These are phyloP conservation scores for Anarrhichthys ocellatus DNA, from an alignment of 2,113 vertebrate species.

Conservation along the genomic window DNA sequence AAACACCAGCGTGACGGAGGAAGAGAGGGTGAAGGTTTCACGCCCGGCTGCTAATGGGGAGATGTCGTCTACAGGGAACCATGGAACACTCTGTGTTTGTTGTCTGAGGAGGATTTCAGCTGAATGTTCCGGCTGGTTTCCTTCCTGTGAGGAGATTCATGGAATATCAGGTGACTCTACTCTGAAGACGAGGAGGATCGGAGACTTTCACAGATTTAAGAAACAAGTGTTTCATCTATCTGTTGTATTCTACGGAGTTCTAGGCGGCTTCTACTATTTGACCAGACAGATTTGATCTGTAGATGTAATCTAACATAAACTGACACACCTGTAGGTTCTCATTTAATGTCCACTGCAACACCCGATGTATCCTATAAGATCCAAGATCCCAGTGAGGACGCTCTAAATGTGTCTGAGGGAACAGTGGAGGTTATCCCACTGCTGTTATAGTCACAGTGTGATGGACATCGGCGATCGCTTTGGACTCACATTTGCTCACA, in stretches of 20 bases:
- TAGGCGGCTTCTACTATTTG: background rate
- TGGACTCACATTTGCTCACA: background rate
- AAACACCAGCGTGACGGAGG: slow-evolving; percentile 18
- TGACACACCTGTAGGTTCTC: too few species aligned
- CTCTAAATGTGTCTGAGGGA: too few species aligned
- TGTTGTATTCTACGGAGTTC: background rate
- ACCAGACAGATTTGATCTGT: background rate
- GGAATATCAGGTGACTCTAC: background rate
- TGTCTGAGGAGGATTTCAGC: slow-evolving; percentile 11
- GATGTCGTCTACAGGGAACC: slow-evolving; percentile 21
- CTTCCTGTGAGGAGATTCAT: background rate
- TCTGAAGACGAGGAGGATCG: background rate
- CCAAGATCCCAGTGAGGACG: too few species aligned
- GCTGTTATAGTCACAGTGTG: too few species aligned
- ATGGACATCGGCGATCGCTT: too few species aligned
- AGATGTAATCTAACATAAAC: background rate
- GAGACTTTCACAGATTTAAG: background rate
- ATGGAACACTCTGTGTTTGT: background rate
- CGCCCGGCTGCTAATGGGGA: slow-evolving; percentile 32
- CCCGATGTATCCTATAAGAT: too few species aligned
- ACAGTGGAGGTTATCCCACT: too few species aligned
- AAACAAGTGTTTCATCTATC: background rate
- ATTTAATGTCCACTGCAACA: too few species aligned
- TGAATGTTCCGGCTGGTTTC: background rate
- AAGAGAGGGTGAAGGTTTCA: slow-evolving; percentile 16